Percentiles rank a stretch among this genome's conserved stretches.
Conservation (phyloP, 2,113 vertebrate genomes). For the Capreolus pygargus region DNA sequence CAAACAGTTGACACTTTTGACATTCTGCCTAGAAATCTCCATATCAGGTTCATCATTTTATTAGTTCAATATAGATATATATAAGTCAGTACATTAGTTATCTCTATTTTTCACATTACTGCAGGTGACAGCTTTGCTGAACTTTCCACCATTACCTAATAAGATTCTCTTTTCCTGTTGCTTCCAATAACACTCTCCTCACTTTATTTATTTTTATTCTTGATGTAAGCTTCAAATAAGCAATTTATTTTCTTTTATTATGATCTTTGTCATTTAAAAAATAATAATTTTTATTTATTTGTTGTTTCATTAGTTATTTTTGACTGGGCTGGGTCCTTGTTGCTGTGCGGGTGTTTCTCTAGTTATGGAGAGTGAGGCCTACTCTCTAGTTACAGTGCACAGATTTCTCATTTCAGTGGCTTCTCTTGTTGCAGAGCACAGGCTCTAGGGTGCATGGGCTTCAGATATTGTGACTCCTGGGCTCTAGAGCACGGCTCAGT, state of each 20-base stretch:
- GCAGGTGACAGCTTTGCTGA: not conserved
- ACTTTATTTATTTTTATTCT: not conserved
- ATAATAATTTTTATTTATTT: not conserved
- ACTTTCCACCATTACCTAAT: not conserved
- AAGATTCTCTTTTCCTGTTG: not conserved
- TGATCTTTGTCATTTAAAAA: not conserved
- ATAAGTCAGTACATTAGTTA: not conserved
- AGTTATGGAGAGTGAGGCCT: not conserved
- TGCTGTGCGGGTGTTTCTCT: not conserved
- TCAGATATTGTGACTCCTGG: not conserved
- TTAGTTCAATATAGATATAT: not conserved
- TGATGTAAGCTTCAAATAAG: not conserved
- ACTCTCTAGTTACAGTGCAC: not conserved
- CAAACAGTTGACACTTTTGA: not conserved
- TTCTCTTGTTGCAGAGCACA: not conserved
- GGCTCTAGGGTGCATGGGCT: not conserved
- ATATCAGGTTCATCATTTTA: not conserved
- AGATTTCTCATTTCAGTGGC: not conserved
- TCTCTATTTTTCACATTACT: not conserved
- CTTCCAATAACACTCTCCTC: not conserved
- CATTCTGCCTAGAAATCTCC: not conserved
- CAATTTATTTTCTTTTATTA: not conserved
- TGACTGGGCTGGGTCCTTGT: not conserved
- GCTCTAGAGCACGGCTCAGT: not conserved
- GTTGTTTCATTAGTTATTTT: not conserved